phyloP scores from a whole-genome alignment of 2,888 invertebrate genomes.

The Macaria notata region DNA sequence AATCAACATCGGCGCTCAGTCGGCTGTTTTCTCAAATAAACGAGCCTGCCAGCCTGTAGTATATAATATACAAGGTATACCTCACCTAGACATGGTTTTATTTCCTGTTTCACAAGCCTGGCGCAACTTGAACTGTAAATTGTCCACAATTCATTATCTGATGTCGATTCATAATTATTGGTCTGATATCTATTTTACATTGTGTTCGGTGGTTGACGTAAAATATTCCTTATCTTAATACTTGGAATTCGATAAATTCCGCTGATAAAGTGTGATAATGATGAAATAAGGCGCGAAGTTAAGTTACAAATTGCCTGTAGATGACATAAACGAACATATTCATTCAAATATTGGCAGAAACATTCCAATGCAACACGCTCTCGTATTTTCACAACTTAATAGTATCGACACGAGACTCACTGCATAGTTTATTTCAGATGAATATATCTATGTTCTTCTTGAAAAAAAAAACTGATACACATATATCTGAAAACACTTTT shows the following conservation, averaged over 20 bases:
- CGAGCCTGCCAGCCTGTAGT: not conserved
- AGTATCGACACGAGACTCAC: too few relatives aligned
- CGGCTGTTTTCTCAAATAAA: slow-evolving; percentile 1
- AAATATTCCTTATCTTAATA: slow-evolving; percentile 44
- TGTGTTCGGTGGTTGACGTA: slow-evolving; percentile 34
- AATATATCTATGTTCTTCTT: too few relatives aligned
- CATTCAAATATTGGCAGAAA: slow-evolving; percentile 12
- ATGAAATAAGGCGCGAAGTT: slow-evolving; percentile 23
- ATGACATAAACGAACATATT: slow-evolving; percentile 19
- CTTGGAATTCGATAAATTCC: slow-evolving; percentile 42
- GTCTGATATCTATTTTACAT: slow-evolving; percentile 36
- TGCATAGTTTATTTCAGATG: too few relatives aligned
- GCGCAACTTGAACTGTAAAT: slow-evolving; percentile 39
- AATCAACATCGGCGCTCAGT: too few relatives aligned
- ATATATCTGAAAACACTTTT: too few relatives aligned
- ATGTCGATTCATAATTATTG: slow-evolving; percentile 36
- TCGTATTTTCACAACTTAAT: too few relatives aligned
- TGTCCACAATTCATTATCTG: slow-evolving; percentile 32
- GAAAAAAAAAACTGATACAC: too few relatives aligned
- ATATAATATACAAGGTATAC: not conserved
- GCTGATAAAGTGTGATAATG: slow-evolving; percentile 22
- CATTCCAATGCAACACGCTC: not conserved
- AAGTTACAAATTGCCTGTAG: slow-evolving; percentile 20
- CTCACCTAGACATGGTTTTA: slow-evolving; percentile 27
- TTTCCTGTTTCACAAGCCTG: slow-evolving; percentile 41